Evolutionary conservation across 2,113 vertebrate genomes (phyloP), one percentile per base, ranked within the genome.

Genomic region (Gymnogyps californianus): DNA sequence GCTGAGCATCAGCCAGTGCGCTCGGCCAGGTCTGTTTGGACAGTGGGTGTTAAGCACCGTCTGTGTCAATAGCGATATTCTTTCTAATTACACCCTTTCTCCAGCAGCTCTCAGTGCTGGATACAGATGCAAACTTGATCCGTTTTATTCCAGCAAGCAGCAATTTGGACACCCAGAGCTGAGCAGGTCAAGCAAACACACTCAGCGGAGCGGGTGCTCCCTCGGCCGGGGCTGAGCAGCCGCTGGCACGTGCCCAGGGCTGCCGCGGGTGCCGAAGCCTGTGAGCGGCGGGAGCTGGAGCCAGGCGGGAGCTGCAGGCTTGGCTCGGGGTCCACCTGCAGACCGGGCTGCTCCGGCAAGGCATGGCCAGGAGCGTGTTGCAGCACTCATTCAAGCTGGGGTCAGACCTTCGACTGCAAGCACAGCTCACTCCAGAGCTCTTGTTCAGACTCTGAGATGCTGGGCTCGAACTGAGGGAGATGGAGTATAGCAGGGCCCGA

Each of bases 11-110:
- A 34, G 4, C 54, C 77, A 11, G 6, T 6, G 9, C 0, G 0
- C 76, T 36, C 5, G 1, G 64, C 32, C 59, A 25, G 49, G 49
- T 24, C 65, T 31, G 31, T 46, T 22, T 11, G 52, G 26, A n/a
- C 7, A 0, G 34, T 0, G 5, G 52, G 10, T 5, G 49, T 16
- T 7, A 42, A 61, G 32, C 69, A 1, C 34, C 16, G 6, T 3
- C 64, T 5, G 1, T 18, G n/a, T 44, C 90, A 47, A 25, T 4
- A 65, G 32, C 0, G 5, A 24, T 6, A 24, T 8, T 34, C 8
- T 46, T 76, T 29, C 15, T 42, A 16, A 32, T 66, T 28, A 7
- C n/a, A 34, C 32, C 70, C 74, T 66, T 38, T 29, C 57, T 36
- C 29, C 28, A 36, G 87, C 42, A 44, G 77, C 64, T 58, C 28